Conservation (phyloP, 2,113 vertebrate species). For the Dicentrarchus labrax region DNA sequence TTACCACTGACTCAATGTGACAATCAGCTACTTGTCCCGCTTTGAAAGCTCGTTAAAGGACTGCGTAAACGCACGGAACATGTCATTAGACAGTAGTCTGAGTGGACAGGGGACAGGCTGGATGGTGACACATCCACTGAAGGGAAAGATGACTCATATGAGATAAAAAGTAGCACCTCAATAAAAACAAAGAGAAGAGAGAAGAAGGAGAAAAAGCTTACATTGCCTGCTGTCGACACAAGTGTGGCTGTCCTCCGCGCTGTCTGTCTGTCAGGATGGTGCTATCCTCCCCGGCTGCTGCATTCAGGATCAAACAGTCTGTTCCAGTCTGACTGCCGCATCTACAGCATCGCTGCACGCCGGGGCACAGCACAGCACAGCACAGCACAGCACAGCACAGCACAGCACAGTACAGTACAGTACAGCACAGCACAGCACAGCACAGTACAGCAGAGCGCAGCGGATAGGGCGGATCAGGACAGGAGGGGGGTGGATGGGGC, state of each 20-base stretch:
- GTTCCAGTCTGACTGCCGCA: conserved; percentile 37
- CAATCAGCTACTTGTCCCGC: neutral
- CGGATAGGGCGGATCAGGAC: conserved; percentile 4
- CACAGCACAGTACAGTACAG: neutral
- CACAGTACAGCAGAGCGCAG: neutral
- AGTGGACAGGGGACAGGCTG: conserved; percentile 2
- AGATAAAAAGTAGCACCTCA: neutral
- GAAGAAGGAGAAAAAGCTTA: conserved; percentile 19
- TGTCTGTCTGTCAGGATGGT: conserved; percentile 43
- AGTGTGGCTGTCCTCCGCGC: conserved; percentile 19
- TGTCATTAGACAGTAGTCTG: neutral
- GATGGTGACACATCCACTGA: neutral
- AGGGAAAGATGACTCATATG: neutral
- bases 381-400: neutral
- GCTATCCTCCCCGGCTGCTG: conserved; percentile 47
- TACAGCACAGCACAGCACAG: neutral
- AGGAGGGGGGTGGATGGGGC: neutral
- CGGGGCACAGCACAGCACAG: neutral
- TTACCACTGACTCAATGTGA: fast-evolving
- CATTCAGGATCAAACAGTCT: conserved; percentile 30
- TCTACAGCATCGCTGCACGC: conserved; percentile 49
- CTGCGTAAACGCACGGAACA: neutral
- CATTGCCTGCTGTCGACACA: conserved; percentile 8
- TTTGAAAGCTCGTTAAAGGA: neutral
- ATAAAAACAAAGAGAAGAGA: neutral